These are phyloP conservation scores for Carcharodon carcharias DNA, from an alignment of 2,797 vertebrate species.

Conservation along the genomic window DNA sequence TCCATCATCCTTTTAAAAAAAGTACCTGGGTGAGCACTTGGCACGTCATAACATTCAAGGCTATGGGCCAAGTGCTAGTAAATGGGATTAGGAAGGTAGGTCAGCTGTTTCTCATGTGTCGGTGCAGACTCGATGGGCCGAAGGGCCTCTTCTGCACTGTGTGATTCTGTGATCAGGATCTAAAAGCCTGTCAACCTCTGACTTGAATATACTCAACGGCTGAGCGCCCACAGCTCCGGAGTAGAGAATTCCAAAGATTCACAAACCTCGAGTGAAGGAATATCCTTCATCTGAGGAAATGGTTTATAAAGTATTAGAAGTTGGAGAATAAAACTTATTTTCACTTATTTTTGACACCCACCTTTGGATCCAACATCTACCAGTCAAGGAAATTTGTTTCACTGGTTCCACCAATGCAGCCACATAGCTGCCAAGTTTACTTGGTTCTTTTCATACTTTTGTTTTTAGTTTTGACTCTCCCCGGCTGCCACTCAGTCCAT, in stretches of 20 bases:
- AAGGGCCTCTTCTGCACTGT: no score
- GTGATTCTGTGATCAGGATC: no score
- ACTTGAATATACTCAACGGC: not conserved
- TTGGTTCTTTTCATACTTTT: not conserved
- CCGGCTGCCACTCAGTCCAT: not conserved
- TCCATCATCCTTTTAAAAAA: no score
- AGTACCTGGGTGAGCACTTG: no score
- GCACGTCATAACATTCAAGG: no score
- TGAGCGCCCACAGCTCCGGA: not conserved
- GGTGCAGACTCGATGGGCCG: no score
- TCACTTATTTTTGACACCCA: not conserved
- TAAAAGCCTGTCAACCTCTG: not conserved
- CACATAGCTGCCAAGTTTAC: not conserved
- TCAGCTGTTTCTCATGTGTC: no score
- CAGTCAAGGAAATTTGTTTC: not conserved
- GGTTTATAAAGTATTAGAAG: not conserved
- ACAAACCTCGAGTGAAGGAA: not conserved
- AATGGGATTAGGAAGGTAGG: no score
- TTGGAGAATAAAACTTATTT: not conserved
- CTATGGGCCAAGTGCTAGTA: no score
- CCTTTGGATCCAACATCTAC: not conserved
- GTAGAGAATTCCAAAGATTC: not conserved
- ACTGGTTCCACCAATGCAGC: no score
- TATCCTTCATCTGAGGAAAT: slow-evolving; percentile 33
- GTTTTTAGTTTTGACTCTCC: not conserved